Evolutionary conservation across 2,888 invertebrate species (phyloP).

Genomic region (Empis livida): DNA sequence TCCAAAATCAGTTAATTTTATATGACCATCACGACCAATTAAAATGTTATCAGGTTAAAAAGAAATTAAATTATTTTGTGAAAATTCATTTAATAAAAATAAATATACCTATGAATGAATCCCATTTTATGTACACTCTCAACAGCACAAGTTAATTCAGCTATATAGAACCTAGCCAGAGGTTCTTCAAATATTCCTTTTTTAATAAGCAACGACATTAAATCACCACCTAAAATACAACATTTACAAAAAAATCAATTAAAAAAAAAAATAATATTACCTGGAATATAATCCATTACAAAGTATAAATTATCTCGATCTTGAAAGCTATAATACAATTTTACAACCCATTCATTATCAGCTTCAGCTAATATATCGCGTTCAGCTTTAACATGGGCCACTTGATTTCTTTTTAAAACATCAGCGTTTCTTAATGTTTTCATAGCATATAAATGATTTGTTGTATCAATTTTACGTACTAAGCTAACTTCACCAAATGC

Average conservation of each 20-base stretch:
- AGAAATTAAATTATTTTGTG: too few relatives aligned
- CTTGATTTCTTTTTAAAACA: constrained; percentile 92
- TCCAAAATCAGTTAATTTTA: constrained; percentile 98
- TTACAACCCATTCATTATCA: constrained; percentile 99
- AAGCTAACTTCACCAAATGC: constrained; percentile 97
- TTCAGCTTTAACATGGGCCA: constrained; percentile 99
- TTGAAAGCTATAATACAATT: constrained; percentile 98
- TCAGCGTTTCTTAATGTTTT: constrained; percentile 94
- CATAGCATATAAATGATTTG: constrained; percentile 93
- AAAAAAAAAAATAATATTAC: constrained; percentile 18
- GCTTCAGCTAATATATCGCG: constrained; percentile 98
- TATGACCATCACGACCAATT: constrained; percentile 95
- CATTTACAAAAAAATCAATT: neutral
- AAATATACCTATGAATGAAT: constrained; percentile 67
- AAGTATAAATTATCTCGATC: constrained; percentile 96
- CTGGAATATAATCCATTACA: constrained; percentile 99
- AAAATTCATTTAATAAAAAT: neutral
- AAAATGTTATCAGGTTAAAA: constrained; percentile 88
- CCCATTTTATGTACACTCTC: constrained; percentile 99
- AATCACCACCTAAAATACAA: constrained; percentile 59
- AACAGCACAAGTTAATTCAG: constrained; percentile 95
- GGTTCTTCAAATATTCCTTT: constrained; percentile 89
- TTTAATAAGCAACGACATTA: constrained; percentile 97
- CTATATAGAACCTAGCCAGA: constrained; percentile 79
- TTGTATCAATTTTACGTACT: constrained; percentile 83